Evolutionary conservation across 2,888 invertebrate species (phyloP), one percentile per base, ranked within the genome.

Genomic region (Drosophila austrosaltans): DNA sequence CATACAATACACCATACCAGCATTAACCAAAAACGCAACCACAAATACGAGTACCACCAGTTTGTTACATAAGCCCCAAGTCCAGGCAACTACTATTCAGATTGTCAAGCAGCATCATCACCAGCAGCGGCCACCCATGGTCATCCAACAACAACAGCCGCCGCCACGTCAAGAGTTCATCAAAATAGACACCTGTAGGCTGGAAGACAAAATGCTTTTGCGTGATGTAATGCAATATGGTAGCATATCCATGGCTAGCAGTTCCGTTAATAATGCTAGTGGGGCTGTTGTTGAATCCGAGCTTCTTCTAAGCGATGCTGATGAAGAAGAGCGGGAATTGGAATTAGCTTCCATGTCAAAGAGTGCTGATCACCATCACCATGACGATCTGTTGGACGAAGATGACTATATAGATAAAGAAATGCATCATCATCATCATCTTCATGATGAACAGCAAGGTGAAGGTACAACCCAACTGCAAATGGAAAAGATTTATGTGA

Each of bases 1-100:
- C 1, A 91, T 91, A 59, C 92, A 91, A 66, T 91, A 91, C 65
- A 91, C 92, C 3, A 85, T 91, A 63, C 91, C 91, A 2, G 85
- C 86, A 0, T 57, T 83, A 40, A 72, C 79, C 30, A 85, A 85
- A 53, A 83, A 87, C 20, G 76, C 78, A 48, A 82, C 81, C n/a
- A 78, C 86, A 5, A 87, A 79, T 53, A 80, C 87, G 16, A 84
- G 62, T 53, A 78, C 72, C 28, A 78, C 64, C 57, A 74, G 63
- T 42, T 30, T 82, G 68, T 57, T 86, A 54, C 88, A 82, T 53
- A 85, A 89, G 28, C 71, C 87, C 1, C 89, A 88, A 72, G 81
- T 80, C 10, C 89, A 88, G 73, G 81, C 82, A 12, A 88, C 90
- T 28, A 91, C 91, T 40, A 91, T 92, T 70, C 91, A 91, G 59